A percentile compares a stretch with the other conserved stretches of the same genome.
Conservation (phyloP, 2,888 invertebrate species). For the Apamea sordens region DNA sequence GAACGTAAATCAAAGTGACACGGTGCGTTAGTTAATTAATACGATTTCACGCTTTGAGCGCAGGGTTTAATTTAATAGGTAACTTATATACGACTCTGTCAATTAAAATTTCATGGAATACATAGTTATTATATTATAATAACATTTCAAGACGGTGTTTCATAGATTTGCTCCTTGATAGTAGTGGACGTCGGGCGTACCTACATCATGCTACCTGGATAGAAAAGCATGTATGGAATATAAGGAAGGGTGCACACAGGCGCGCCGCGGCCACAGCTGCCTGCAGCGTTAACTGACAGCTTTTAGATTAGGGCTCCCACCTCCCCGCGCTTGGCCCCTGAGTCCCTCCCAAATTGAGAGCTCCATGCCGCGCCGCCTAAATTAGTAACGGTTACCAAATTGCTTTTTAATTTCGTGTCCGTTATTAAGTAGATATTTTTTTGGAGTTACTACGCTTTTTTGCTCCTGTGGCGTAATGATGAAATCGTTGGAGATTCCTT, state of each 20-base stretch:
- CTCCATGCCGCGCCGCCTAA: conserved; percentile 84
- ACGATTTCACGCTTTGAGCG: conserved; percentile 76
- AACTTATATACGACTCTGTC: conserved; percentile 73
- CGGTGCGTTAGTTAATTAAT: conserved; percentile 79
- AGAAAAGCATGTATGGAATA: conserved; percentile 69
- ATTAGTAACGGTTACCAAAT: conserved; percentile 90
- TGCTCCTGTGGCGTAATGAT: conserved; percentile 55
- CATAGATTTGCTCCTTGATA: conserved; percentile 47
- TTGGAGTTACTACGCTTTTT: conserved; percentile 71
- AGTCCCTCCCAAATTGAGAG: conserved; percentile 87
- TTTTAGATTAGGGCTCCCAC: conserved; percentile 87
- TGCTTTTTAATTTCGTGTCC: conserved; percentile 88
- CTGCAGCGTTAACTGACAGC: conserved; percentile 86
- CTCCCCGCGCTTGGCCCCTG: conserved; percentile 69
- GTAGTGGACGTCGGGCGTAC: conserved; percentile 7
- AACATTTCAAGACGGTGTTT: conserved; percentile 51
- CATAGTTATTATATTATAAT: conserved; percentile 46
- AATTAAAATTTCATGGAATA: conserved; percentile 74
- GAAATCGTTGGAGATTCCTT: conserved; percentile 46
- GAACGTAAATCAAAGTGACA: conserved; percentile 81
- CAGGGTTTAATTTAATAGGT: conserved; percentile 72
- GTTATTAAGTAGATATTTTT: conserved; percentile 85
- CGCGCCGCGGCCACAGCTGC: conserved; percentile 81
- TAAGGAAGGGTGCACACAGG: conserved; percentile 80
- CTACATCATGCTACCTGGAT: conserved; percentile 60